Evolutionary conservation across 2,797 vertebrate genomes (phyloP).

Genomic region (Lepus townsendii): DNA sequence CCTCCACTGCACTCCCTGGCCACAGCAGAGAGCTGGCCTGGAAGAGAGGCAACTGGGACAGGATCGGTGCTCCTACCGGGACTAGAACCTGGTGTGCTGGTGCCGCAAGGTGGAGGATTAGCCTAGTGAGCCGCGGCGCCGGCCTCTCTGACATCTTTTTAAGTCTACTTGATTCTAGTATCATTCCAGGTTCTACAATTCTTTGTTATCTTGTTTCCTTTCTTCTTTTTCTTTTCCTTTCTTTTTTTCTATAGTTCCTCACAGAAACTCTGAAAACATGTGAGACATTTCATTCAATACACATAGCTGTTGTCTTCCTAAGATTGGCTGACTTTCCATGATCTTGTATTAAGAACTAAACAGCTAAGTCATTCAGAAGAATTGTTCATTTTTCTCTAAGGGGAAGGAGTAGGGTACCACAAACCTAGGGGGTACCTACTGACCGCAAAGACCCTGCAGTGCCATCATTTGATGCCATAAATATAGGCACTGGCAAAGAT

Average conservation of each 20-base stretch:
- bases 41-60: too few species aligned
- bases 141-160: constrained; percentile 63
- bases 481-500: background rate
- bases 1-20: too few species aligned
- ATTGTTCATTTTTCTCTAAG: background rate
- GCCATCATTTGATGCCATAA: too few species aligned
- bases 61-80: too few species aligned
- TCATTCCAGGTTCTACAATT: constrained; percentile 10
- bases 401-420: background rate
- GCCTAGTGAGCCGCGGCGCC: too few species aligned
- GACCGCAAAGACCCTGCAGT: background rate
- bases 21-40: too few species aligned
- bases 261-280: background rate
- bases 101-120: too few species aligned
- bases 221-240: background rate
- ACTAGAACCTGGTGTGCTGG: too few species aligned
- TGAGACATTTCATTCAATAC: background rate
- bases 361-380: background rate
- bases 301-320: background rate
- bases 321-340: background rate
- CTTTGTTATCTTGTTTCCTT: background rate
- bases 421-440: background rate
- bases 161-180: constrained; percentile 48
- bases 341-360: constrained; percentile 6
- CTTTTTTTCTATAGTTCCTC: background rate